These are phyloP conservation scores for Dicrostonyx torquatus DNA, from an alignment of 2,797 vertebrate species.

Conservation along the genomic window DNA sequence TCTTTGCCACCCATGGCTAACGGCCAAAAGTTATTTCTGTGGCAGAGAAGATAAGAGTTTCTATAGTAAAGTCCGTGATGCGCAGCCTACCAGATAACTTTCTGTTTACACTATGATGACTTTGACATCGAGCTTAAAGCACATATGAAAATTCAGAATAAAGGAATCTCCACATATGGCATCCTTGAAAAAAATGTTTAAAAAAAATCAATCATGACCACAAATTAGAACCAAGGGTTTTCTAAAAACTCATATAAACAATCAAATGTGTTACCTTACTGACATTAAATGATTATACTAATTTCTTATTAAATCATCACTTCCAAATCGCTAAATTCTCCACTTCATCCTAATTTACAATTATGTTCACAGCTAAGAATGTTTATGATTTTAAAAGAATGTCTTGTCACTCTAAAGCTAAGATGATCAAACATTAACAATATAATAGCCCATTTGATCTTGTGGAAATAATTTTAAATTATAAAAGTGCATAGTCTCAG, in stretches of 20 bases:
- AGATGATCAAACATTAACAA: constrained; percentile 45
- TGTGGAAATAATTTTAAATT: constrained; percentile 37
- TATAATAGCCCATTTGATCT: not conserved
- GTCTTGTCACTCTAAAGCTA: constrained; percentile 53
- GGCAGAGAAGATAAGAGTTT: constrained; percentile 77
- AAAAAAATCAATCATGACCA: constrained; percentile 14
- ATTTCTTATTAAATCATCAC: constrained; percentile 36
- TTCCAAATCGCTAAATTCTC: constrained; percentile 47
- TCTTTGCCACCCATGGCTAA: constrained; percentile 68
- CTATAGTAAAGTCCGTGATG: constrained; percentile 61
- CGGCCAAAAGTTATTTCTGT: constrained; percentile 72
- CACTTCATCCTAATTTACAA: constrained; percentile 51
- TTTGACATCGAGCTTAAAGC: constrained; percentile 57
- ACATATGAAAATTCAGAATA: constrained; percentile 48
- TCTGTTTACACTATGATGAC: constrained; percentile 62
- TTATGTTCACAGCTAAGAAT: constrained; percentile 9
- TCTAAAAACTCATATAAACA: constrained; percentile 38
- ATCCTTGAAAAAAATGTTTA: not conserved
- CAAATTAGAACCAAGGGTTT: constrained; percentile 22
- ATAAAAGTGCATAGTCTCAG: constrained; percentile 33
- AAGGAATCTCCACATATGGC: constrained; percentile 18
- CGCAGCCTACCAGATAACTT: constrained; percentile 71
- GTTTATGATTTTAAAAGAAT: constrained; percentile 41
- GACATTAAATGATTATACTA: constrained; percentile 46
- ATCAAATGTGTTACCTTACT: constrained; percentile 12